Conservation (phyloP, 2,888 invertebrate genomes). For the Phasia obesa region DNA sequence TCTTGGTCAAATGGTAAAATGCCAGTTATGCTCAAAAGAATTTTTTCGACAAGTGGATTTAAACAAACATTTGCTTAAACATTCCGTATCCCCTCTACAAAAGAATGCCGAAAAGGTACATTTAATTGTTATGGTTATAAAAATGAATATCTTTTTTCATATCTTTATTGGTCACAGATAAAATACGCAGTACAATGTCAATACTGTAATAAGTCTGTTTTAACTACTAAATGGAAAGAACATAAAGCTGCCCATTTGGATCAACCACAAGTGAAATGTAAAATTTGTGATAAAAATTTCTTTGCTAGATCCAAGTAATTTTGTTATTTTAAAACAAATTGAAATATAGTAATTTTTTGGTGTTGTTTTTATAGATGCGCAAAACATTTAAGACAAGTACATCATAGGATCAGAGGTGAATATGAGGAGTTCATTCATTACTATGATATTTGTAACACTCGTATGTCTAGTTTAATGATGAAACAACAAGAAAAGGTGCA, state of each 20-base stretch:
- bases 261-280: constrained; percentile 54
- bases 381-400: constrained; percentile 7
- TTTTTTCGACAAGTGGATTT: constrained; percentile 52
- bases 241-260: constrained; percentile 50
- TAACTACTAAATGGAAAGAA: constrained; percentile 7
- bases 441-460: not conserved
- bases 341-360: not conserved
- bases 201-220: constrained; percentile 40
- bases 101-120: constrained; percentile 12
- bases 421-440: constrained; percentile 36
- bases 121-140: not conserved
- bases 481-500: constrained; percentile 14
- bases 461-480: constrained; percentile 22
- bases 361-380: constrained; percentile 3
- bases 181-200: constrained; percentile 52
- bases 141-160: not conserved
- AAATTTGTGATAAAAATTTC: constrained; percentile 56
- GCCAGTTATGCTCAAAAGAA: constrained; percentile 46
- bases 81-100: constrained; percentile 23
- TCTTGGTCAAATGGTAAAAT: constrained; percentile 54
- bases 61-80: constrained; percentile 39
- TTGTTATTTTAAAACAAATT: not conserved
- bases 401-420: constrained; percentile 4
- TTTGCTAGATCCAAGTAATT: constrained; percentile 39
- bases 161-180: not conserved